These are phyloP conservation scores for Candidula unifasciata DNA, from an alignment of 2,888 invertebrate genomes.

Conservation along the genomic window DNA sequence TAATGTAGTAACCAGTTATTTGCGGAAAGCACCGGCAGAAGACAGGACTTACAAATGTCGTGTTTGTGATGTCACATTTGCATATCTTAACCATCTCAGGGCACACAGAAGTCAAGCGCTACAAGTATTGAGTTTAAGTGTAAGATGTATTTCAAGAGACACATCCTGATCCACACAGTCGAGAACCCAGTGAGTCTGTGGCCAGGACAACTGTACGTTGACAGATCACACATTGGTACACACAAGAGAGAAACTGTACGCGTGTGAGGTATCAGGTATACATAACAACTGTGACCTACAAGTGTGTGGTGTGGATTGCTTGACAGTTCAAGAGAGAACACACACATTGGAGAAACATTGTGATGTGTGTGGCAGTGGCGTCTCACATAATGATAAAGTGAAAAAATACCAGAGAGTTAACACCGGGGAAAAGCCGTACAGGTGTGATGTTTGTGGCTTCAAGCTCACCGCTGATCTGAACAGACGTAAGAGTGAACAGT, in stretches of 20 bases:
- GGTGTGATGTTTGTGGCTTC: conserved; percentile 6
- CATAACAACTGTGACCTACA: neutral
- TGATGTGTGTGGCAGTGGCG: neutral
- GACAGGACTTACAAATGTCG: conserved; percentile 20
- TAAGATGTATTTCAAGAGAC: neutral
- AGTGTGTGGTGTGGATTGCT: no score
- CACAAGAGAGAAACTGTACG: neutral
- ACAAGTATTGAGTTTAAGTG: conserved; percentile 1
- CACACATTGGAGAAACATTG: neutral
- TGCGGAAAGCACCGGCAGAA: neutral
- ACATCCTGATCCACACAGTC: neutral
- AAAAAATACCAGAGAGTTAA: neutral
- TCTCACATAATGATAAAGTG: neutral
- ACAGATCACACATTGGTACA: neutral
- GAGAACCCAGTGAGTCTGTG: neutral
- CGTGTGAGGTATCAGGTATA: neutral
- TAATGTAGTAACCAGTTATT: no score
- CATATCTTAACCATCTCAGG: neutral
- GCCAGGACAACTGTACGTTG: neutral
- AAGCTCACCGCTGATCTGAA: neutral
- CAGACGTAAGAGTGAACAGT: neutral
- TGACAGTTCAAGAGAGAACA: neutral
- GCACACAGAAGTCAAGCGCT: conserved; percentile 5
- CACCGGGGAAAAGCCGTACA: conserved; percentile 3
- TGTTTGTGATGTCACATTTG: conserved; percentile 5